Conservation (phyloP, 2,888 invertebrate genomes). For the Ophioninae sp. region DNA sequence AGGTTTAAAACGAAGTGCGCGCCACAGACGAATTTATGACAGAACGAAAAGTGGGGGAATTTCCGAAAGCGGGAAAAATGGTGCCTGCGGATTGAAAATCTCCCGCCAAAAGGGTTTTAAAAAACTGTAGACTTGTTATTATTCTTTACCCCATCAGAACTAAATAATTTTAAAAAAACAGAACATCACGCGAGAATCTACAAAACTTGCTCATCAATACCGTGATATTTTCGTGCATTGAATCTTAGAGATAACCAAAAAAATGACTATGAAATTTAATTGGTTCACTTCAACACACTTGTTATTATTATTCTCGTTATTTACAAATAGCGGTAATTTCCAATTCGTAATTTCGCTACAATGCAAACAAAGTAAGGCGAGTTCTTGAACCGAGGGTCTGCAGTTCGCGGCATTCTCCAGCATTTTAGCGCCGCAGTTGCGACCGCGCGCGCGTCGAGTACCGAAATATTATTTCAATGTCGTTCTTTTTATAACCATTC, state of each 20-base stretch:
- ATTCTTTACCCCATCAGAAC: neutral
- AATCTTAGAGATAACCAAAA: neutral
- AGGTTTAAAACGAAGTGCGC: neutral
- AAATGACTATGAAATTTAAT: neutral
- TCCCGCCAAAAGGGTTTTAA: constrained; percentile 18
- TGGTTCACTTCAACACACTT: neutral
- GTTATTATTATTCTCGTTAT: neutral
- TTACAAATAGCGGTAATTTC: neutral
- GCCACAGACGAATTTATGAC: neutral
- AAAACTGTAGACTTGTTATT: neutral
- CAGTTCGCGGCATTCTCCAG: neutral
- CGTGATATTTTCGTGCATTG: neutral
- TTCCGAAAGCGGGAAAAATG: constrained; percentile 12
- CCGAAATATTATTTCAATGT: constrained; percentile 29
- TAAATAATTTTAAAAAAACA: neutral
- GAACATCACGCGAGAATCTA: neutral
- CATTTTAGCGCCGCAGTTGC: constrained; percentile 28
- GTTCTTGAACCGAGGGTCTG: constrained; percentile 6
- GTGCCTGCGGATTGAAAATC: neutral
- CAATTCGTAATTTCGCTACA: neutral
- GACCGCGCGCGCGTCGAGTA: constrained; percentile 27
- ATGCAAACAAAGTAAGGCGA: neutral
- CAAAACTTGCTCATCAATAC: neutral
- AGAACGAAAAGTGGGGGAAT: constrained; percentile 10
- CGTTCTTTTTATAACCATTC: constrained; percentile 37